These are phyloP conservation scores for Poeciliopsis retropinna DNA, from an alignment of 2,113 vertebrate genomes.

Conservation along the genomic window DNA sequence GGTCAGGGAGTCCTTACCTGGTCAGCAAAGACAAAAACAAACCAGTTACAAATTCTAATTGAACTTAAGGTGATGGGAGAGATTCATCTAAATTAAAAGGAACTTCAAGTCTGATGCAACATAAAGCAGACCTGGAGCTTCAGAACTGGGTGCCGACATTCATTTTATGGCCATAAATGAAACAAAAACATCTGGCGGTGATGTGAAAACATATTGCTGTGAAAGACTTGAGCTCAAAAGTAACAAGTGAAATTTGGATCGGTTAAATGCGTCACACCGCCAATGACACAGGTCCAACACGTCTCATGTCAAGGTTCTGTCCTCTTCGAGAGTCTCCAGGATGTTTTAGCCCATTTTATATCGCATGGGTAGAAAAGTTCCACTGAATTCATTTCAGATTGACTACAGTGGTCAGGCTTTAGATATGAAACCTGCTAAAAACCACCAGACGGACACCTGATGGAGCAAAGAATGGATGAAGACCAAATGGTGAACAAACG, in stretches of 20 bases:
- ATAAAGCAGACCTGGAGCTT: not conserved
- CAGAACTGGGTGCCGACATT: not conserved
- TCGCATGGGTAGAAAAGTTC: not conserved
- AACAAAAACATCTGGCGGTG: not conserved
- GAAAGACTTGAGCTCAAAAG: not conserved
- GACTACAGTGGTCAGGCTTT: not conserved
- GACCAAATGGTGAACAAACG: not conserved
- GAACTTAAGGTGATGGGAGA: too few species aligned
- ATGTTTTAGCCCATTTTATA: too few species aligned
- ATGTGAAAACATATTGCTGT: not conserved
- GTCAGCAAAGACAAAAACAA: conserved; percentile 3
- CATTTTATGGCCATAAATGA: not conserved
- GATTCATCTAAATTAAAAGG: too few species aligned
- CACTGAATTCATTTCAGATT: not conserved
- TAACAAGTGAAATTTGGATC: not conserved
- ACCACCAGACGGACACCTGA: not conserved
- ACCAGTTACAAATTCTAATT: conserved; percentile 3
- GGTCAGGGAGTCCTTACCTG: conserved; percentile 95
- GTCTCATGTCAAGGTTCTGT: too few species aligned
- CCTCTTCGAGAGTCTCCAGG: too few species aligned
- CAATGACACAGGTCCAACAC: too few species aligned
- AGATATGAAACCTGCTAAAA: not conserved
- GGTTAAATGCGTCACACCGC: not conserved
- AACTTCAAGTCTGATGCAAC: not conserved
- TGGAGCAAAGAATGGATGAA: not conserved